These are phyloP conservation scores for Gavia stellata DNA, from an alignment of 2,113 vertebrate genomes.

Conservation along the genomic window DNA sequence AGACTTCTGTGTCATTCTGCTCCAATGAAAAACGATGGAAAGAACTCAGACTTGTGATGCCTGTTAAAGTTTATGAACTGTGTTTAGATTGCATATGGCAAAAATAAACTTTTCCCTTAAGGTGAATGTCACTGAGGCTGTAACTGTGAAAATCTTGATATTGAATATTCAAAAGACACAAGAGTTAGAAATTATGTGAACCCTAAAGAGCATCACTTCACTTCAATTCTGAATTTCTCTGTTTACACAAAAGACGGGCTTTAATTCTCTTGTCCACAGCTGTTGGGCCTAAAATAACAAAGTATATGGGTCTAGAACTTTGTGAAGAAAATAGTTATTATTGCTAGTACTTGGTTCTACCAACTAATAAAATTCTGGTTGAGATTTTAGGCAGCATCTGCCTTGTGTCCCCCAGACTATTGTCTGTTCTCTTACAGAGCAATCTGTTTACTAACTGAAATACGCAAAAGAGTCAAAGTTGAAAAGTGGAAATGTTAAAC, in stretches of 20 bases:
- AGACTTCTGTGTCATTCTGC: neutral
- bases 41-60: neutral
- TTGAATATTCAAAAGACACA: neutral
- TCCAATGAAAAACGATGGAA: neutral
- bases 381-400: neutral
- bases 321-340: neutral
- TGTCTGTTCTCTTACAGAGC: neutral
- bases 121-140: neutral
- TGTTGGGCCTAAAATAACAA: neutral
- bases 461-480: neutral
- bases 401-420: neutral
- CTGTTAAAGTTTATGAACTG: neutral
- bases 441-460: neutral
- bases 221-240: neutral
- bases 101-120: neutral
- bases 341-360: neutral
- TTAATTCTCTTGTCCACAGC: neutral
- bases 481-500: neutral
- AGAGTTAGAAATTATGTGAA: neutral
- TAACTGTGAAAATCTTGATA: neutral
- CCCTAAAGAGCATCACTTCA: neutral
- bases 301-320: neutral
- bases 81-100: neutral
- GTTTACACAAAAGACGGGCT: neutral
- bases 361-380: neutral